A percentile compares a stretch with the other conserved stretches of the same genome.
Conservation (phyloP, 2,797 vertebrate genomes). For the Muscicapa comitata region DNA sequence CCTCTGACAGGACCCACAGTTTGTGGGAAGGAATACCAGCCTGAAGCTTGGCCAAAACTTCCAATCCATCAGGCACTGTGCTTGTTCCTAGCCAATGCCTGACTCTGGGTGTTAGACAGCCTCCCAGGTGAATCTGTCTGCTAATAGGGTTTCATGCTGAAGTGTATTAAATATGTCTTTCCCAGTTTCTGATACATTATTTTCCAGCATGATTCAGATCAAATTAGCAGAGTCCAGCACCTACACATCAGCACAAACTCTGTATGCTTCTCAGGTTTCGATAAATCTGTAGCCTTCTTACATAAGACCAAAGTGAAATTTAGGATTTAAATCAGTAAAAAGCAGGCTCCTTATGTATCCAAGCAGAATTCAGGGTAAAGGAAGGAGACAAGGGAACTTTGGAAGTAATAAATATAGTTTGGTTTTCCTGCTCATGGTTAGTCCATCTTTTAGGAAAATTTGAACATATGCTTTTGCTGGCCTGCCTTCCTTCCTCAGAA, state of each 20-base stretch:
- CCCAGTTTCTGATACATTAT: background rate
- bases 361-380: background rate
- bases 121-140: background rate
- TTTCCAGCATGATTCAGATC: background rate
- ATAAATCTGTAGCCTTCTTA: background rate
- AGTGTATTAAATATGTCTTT: background rate
- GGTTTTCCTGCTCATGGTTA: accelerated
- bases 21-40: background rate
- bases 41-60: background rate
- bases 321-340: background rate
- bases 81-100: background rate
- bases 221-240: background rate
- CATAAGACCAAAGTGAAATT: background rate
- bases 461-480: background rate
- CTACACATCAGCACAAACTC: background rate
- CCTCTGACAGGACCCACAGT: background rate
- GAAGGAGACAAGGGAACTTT: background rate
- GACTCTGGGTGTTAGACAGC: background rate
- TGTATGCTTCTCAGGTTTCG: background rate
- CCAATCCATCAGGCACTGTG: background rate
- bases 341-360: background rate
- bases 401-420: background rate
- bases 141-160: background rate
- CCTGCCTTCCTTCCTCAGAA: background rate
- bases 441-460: background rate